Conservation (phyloP, 2,797 vertebrate genomes). For the Poeciliopsis turneri region DNA sequence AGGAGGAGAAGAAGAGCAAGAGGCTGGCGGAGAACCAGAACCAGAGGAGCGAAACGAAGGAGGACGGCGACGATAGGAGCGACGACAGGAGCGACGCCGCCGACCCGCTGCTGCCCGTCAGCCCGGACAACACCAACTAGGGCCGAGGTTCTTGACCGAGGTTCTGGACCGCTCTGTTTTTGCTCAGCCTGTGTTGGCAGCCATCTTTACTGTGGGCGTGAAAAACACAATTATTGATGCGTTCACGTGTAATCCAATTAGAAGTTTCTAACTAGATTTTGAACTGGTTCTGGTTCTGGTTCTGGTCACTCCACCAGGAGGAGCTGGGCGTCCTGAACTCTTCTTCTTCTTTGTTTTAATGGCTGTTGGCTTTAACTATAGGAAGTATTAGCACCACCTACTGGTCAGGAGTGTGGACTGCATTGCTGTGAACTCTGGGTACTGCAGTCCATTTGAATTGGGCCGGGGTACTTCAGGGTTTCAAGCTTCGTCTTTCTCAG, state of each 20-base stretch:
- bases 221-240: neutral
- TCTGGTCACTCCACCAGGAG: neutral
- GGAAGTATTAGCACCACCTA: no score
- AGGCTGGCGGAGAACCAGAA: conserved; percentile 37
- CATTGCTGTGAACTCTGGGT: conserved; percentile 8
- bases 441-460: conserved; percentile 4
- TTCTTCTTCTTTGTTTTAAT: no score
- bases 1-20: conserved; percentile 41
- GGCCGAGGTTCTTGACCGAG: neutral
- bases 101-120: conserved; percentile 53
- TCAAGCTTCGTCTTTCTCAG: conserved; percentile 13
- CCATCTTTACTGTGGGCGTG: neutral
- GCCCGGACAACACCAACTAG: conserved; percentile 40
- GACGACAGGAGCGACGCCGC: conserved; percentile 46
- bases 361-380: no score
- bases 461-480: conserved; percentile 7
- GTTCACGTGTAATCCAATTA: neutral
- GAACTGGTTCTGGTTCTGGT: no score
- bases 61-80: conserved; percentile 14
- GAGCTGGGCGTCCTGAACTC: neutral
- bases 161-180: neutral
- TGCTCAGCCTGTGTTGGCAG: neutral
- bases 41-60: conserved; percentile 14
- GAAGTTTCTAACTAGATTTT: neutral
- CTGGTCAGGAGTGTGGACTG: no score